Evolutionary conservation across 64 coral and sea anemone genomes (phyloP).

Genomic region (Montipora cactus): DNA sequence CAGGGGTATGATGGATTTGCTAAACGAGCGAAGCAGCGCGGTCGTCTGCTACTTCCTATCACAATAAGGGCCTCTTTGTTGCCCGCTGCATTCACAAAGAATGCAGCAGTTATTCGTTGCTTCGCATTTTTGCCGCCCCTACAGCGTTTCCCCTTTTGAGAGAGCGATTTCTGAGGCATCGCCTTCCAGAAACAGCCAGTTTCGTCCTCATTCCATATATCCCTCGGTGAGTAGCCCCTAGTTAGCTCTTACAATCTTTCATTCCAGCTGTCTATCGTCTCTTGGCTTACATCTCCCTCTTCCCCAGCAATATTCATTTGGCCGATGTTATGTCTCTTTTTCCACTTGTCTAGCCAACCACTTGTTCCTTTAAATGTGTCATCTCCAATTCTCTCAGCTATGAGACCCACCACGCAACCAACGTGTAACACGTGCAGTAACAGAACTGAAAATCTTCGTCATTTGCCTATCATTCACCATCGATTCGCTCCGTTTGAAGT

Average conservation of each 20-base stretch:
- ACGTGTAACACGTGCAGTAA: too few species aligned
- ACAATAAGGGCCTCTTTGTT: too few species aligned
- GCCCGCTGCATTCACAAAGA: too few species aligned
- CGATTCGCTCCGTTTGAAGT: background rate
- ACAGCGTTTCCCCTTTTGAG: background rate
- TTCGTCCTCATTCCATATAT: background rate
- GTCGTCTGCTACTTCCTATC: too few species aligned
- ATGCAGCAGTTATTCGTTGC: too few species aligned
- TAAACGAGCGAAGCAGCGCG: too few species aligned
- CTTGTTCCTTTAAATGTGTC: background rate
- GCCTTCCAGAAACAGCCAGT: too few species aligned
- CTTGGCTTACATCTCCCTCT: background rate
- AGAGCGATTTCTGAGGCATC: background rate
- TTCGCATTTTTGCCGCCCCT: background rate
- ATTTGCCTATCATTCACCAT: too few species aligned
- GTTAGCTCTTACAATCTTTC: background rate
- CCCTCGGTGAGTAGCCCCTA: background rate
- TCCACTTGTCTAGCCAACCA: background rate
- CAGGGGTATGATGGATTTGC: too few species aligned
- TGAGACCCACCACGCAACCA: background rate
- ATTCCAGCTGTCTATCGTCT: background rate
- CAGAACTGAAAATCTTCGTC: too few species aligned
- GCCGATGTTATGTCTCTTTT: conserved; percentile 1
- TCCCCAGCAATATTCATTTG: background rate
- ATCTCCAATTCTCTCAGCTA: conserved; percentile 58